Evolutionary conservation across 2,797 vertebrate species (phyloP).

Genomic region (Chanos chanos): DNA sequence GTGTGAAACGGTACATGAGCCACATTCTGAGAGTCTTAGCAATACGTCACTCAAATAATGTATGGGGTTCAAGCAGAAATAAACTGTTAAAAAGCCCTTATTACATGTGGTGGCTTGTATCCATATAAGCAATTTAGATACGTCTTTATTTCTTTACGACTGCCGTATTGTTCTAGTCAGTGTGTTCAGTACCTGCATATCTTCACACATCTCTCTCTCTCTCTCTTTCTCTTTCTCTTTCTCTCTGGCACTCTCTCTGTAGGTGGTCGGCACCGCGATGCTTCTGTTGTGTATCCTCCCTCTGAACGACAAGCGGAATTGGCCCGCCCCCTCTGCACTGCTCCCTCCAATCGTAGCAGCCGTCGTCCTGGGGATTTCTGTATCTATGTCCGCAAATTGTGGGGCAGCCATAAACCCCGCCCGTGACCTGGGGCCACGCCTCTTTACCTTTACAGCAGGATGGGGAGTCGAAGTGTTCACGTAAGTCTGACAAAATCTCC

Average conservation of each 20-base stretch:
- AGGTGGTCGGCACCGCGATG: conserved; percentile 79
- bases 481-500: conserved; percentile 65
- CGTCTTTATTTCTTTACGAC: neutral
- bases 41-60: too few species aligned
- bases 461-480: conserved; percentile 87
- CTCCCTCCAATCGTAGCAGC: conserved; percentile 70
- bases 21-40: too few species aligned
- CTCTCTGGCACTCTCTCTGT: neutral
- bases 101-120: too few species aligned
- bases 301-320: conserved; percentile 72
- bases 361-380: conserved; percentile 73
- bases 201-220: neutral
- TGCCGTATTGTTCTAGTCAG: too few species aligned
- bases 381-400: conserved; percentile 79
- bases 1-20: too few species aligned
- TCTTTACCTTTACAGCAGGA: conserved; percentile 80
- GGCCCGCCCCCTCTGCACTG: conserved; percentile 65
- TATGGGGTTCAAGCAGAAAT: too few species aligned
- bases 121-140: neutral
- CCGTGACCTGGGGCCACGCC: conserved; percentile 80
- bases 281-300: conserved; percentile 73
- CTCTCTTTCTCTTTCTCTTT: neutral
- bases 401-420: conserved; percentile 83
- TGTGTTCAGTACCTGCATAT: too few species aligned
- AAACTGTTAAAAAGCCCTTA: too few species aligned